A percentile compares a stretch with the other conserved stretches of the same genome.
phyloP scores from a whole-genome alignment of 2,888 invertebrate species.

The Gandaritis pyraliata region DNA sequence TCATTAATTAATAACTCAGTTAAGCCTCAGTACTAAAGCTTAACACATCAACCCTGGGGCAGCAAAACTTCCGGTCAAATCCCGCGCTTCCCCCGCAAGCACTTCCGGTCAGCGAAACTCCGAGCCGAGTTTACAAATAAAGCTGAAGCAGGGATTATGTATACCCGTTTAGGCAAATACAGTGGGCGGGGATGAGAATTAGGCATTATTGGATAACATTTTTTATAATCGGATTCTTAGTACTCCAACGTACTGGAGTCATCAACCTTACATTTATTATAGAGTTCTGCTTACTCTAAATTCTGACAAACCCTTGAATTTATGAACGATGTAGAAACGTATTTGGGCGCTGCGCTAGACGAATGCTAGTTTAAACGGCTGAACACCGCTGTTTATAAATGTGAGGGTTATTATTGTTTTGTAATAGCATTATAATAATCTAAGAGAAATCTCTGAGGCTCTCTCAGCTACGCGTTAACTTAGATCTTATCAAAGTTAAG shows the following conservation, averaged over 20 bases:
- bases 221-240: neutral
- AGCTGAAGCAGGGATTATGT: slow-evolving; percentile 34
- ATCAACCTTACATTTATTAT: too few relatives aligned
- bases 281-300: too few relatives aligned
- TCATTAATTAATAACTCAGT: slow-evolving; percentile 80
- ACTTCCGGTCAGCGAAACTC: slow-evolving; percentile 77
- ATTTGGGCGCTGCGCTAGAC: too few relatives aligned
- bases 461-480: too few relatives aligned
- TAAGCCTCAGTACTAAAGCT: slow-evolving; percentile 72
- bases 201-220: slow-evolving; percentile 23
- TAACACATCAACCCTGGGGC: slow-evolving; percentile 73
- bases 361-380: too few relatives aligned
- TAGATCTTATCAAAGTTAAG: neutral
- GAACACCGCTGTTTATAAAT: too few relatives aligned
- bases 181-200: slow-evolving; percentile 11
- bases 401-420: too few relatives aligned
- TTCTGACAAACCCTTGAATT: too few relatives aligned
- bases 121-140: slow-evolving; percentile 58
- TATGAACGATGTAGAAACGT: too few relatives aligned
- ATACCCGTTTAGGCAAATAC: slow-evolving; percentile 33
- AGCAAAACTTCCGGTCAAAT: slow-evolving; percentile 78
- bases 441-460: too few relatives aligned
- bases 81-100: slow-evolving; percentile 73
- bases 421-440: too few relatives aligned
- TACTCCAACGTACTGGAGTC: too few relatives aligned